Percentiles rank a stretch among this genome's conserved stretches.
These are phyloP conservation scores for Sminthurides bifidus DNA, from an alignment of 1,140 invertebrate species.

Conservation along the genomic window DNA sequence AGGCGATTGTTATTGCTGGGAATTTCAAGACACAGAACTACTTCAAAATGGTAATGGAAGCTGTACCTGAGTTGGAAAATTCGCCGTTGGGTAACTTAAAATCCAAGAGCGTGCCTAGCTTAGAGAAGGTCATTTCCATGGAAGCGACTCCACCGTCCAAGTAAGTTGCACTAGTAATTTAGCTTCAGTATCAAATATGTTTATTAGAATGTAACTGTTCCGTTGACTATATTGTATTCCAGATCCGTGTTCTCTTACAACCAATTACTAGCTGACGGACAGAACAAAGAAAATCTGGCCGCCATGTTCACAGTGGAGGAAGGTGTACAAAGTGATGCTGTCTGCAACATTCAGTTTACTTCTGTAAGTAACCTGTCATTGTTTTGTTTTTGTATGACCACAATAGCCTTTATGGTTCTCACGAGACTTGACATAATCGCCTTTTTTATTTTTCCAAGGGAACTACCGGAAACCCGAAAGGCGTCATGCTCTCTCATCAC, in stretches of 20 bases:
- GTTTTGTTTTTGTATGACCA: neutral
- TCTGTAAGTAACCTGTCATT: conserved; percentile 3
- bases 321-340: conserved; percentile 18
- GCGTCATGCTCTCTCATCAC: conserved; percentile 64
- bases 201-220: conserved; percentile 21
- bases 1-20: conserved; percentile 55
- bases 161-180: neutral
- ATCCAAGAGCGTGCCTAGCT: neutral
- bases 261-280: conserved; percentile 9
- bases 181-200: neutral
- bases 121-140: conserved; percentile 19
- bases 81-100: conserved; percentile 11
- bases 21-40: conserved; percentile 57
- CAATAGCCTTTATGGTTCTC: neutral
- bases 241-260: conserved; percentile 15
- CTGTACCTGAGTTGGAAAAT: conserved; percentile 33
- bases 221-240: neutral
- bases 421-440: neutral
- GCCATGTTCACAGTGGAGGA: neutral
- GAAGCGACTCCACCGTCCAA: neutral
- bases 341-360: conserved; percentile 24
- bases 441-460: conserved; percentile 50
- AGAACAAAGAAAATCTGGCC: neutral
- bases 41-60: conserved; percentile 48
- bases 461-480: conserved; percentile 78